Percentiles rank a stretch among this genome's conserved stretches.
These are phyloP conservation scores for Stichopus horrens DNA, from an alignment of 53 echinoderm and acorn worm genomes.

Conservation along the genomic window DNA sequence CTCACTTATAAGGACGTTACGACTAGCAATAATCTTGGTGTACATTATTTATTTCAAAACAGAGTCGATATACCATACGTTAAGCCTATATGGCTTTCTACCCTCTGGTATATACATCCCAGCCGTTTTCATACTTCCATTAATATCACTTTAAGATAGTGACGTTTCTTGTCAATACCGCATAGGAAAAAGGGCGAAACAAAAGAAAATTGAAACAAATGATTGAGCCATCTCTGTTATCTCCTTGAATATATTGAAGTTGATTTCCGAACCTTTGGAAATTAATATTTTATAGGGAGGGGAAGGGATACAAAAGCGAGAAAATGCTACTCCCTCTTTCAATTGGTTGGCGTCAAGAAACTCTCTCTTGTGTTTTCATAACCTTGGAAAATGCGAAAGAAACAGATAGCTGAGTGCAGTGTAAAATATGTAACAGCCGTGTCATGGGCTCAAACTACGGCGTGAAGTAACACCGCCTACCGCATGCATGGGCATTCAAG, in stretches of 20 bases:
- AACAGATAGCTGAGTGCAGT: constrained; percentile 19
- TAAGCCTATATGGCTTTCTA: too few relatives aligned
- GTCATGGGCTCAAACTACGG: constrained; percentile 27
- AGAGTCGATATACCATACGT: too few relatives aligned
- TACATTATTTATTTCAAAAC: too few relatives aligned
- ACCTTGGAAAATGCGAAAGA: constrained; percentile 45
- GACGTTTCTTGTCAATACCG: constrained; percentile 1
- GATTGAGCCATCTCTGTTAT: constrained; percentile 24
- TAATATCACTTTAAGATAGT: constrained; percentile 28
- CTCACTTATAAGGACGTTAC: too few relatives aligned
- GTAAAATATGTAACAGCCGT: constrained; percentile 45
- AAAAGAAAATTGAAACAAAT: constrained; percentile 35
- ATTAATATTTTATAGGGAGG: constrained; percentile 10
- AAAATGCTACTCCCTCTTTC: constrained; percentile 17
- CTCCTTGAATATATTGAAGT: constrained; percentile 27
- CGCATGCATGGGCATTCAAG: constrained; percentile 39
- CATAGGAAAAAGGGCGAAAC: not conserved
- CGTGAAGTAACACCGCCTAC: constrained; percentile 48
- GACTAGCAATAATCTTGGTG: too few relatives aligned
- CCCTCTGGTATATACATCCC: not conserved
- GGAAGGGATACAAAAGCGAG: constrained; percentile 30
- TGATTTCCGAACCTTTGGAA: constrained; percentile 23
- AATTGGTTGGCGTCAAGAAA: constrained; percentile 44
- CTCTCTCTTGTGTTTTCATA: constrained; percentile 38
- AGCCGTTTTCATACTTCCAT: not conserved